Evolutionary conservation across 2,888 invertebrate species (phyloP).

Genomic region (Apamea anceps): DNA sequence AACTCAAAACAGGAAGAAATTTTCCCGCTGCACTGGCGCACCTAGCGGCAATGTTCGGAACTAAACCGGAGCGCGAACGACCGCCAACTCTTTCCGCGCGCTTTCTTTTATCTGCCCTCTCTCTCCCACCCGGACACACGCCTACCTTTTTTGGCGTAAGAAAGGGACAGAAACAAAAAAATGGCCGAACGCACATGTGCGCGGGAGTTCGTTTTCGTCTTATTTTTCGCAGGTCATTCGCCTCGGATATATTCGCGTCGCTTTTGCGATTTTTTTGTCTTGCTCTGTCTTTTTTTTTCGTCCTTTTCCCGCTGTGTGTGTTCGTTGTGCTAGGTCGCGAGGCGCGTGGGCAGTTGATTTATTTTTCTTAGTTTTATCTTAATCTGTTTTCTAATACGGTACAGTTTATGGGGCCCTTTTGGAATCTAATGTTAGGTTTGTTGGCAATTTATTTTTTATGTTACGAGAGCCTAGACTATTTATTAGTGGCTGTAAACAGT

Average conservation of each 20-base stretch:
- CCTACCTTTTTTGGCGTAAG: conserved; percentile 83
- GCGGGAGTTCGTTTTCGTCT: conserved; percentile 85
- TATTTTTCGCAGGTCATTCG: conserved; percentile 89
- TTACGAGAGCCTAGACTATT: conserved; percentile 50
- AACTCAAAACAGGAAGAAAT: conserved; percentile 87
- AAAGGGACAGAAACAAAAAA: conserved; percentile 85
- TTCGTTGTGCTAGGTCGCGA: conserved; percentile 85
- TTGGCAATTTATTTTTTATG: conserved; percentile 62
- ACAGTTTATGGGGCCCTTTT: conserved; percentile 74
- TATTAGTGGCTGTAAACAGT: conserved; percentile 61
- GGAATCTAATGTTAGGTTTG: conserved; percentile 67
- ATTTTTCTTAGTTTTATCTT: conserved; percentile 79
- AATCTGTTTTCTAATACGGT: conserved; percentile 77
- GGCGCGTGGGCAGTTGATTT: conserved; percentile 84
- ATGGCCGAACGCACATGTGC: conserved; percentile 89
- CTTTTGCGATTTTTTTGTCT: conserved; percentile 75
- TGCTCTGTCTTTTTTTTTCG: conserved; percentile 76
- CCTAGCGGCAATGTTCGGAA: conserved; percentile 83
- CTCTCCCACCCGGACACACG: conserved; percentile 72
- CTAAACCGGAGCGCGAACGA: conserved; percentile 81
- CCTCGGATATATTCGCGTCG: conserved; percentile 86
- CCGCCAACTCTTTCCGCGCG: conserved; percentile 85
- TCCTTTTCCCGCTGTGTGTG: conserved; percentile 81
- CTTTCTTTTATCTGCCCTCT: conserved; percentile 86
- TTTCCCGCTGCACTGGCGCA: conserved; percentile 80